phyloP scores from a whole-genome alignment of 2,888 invertebrate species.

The Cryptocephalus moraei region DNA sequence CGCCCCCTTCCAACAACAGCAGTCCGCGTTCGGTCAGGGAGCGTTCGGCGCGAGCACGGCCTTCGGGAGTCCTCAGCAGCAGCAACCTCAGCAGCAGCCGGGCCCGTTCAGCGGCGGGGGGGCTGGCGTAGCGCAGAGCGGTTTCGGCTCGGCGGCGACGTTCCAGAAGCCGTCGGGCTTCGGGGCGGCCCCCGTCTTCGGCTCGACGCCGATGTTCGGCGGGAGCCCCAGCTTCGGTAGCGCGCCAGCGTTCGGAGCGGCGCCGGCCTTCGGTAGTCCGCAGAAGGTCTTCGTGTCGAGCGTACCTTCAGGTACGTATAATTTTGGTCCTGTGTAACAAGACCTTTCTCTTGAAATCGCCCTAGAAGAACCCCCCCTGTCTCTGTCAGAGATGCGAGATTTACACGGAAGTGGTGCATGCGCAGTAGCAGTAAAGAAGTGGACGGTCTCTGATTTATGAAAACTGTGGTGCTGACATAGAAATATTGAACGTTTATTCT shows the following conservation, averaged over 20 bases:
- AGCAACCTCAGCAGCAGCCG: slow-evolving; percentile 6
- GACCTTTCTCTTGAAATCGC: not conserved
- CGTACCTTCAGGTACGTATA: slow-evolving; percentile 14
- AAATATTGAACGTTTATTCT: no score
- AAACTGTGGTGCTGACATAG: no score
- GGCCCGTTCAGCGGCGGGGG: slow-evolving; percentile 33
- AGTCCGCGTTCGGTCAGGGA: slow-evolving; percentile 25
- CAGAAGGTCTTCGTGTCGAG: slow-evolving; percentile 33
- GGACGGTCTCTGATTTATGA: no score
- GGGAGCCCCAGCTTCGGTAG: slow-evolving; percentile 40
- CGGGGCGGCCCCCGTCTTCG: slow-evolving; percentile 30
- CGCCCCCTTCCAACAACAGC: slow-evolving; percentile 13
- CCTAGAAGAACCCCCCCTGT: no score
- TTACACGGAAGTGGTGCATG: no score
- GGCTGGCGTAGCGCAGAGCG: slow-evolving; percentile 33
- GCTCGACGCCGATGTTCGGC: slow-evolving; percentile 39
- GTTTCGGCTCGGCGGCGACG: slow-evolving; percentile 32
- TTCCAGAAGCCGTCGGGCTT: slow-evolving; percentile 31
- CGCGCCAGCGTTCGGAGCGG: slow-evolving; percentile 29
- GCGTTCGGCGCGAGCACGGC: slow-evolving; percentile 16
- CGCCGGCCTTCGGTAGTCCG: slow-evolving; percentile 36
- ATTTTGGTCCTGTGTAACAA: no score
- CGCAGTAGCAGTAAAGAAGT: no score
- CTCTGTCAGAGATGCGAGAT: no score
- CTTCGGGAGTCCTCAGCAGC: slow-evolving; percentile 16